Evolutionary conservation across 2,113 vertebrate species (phyloP).

Genomic region (Chaetodon trifascialis): DNA sequence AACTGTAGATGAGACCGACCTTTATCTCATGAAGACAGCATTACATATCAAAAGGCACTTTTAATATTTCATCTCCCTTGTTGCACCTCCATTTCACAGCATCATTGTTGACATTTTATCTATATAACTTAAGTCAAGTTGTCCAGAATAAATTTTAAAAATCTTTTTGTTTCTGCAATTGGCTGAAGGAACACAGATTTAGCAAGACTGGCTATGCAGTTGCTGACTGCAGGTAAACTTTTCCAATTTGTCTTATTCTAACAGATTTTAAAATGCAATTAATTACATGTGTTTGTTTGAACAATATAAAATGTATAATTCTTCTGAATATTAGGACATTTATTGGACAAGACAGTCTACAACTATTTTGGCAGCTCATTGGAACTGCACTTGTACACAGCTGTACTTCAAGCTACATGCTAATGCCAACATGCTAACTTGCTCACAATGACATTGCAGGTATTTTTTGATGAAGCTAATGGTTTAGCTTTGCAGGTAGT

Average conservation of each 20-base stretch:
- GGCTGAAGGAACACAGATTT: background rate
- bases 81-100: slow-evolving; percentile 15
- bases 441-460: background rate
- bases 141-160: background rate
- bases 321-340: background rate
- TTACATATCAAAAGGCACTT: slow-evolving; percentile 36
- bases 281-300: background rate
- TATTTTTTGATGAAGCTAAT: too few relatives aligned
- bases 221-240: background rate
- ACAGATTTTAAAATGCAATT: background rate
- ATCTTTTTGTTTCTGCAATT: background rate
- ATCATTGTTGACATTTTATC: background rate
- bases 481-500: too few relatives aligned
- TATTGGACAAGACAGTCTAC: background rate
- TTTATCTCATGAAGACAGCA: slow-evolving; percentile 65
- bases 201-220: background rate
- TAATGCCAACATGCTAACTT: background rate
- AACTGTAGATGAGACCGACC: slow-evolving; percentile 63
- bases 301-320: background rate
- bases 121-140: background rate
- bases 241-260: background rate
- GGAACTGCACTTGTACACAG: background rate
- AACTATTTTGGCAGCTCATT: background rate
- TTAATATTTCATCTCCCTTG: slow-evolving; percentile 17
- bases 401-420: too few relatives aligned